These are phyloP conservation scores for Drosophila auraria DNA, from an alignment of 1,140 invertebrate genomes.

Conservation along the genomic window DNA sequence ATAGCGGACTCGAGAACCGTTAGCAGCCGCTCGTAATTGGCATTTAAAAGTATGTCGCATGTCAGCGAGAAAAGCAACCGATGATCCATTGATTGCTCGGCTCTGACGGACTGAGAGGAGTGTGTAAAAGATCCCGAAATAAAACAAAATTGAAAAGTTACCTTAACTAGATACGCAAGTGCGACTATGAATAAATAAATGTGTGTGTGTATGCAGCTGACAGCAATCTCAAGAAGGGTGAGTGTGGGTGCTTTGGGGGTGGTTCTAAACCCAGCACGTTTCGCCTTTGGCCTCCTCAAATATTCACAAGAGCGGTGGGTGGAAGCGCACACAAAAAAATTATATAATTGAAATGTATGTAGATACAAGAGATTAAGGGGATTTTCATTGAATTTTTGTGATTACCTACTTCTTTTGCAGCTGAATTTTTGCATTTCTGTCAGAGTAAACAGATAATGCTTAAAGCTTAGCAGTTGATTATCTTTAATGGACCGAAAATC, in stretches of 20 bases:
- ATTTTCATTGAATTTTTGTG: constrained; percentile 3
- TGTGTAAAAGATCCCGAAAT: constrained; percentile 41
- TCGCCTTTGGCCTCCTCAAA: constrained; percentile 11
- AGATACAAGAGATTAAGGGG: constrained; percentile 15
- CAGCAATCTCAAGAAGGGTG: constrained; percentile 24
- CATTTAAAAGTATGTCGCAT: constrained; percentile 82
- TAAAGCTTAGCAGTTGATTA: constrained; percentile 22
- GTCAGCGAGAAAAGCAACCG: constrained; percentile 36
- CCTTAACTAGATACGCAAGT: constrained; percentile 23
- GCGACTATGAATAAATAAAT: constrained; percentile 37
- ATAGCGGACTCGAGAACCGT: constrained; percentile 60
- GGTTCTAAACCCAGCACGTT: neutral
- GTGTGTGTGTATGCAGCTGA: constrained; percentile 21
- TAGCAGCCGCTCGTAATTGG: constrained; percentile 74
- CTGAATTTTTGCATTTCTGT: constrained; percentile 2
- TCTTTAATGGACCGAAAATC: constrained; percentile 7
- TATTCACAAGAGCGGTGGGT: constrained; percentile 5
- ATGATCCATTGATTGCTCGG: constrained; percentile 43
- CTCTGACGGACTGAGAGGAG: constrained; percentile 33
- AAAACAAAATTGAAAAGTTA: constrained; percentile 29
- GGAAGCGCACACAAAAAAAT: constrained; percentile 1
- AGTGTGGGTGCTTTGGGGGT: neutral
- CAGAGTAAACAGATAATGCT: neutral
- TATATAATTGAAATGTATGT: constrained; percentile 10
- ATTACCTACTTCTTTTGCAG: neutral